A percentile compares a stretch with the other conserved stretches of the same genome.
These are phyloP conservation scores for Myripristis jacobus DNA, from an alignment of 2,797 vertebrate genomes.

Conservation along the genomic window DNA sequence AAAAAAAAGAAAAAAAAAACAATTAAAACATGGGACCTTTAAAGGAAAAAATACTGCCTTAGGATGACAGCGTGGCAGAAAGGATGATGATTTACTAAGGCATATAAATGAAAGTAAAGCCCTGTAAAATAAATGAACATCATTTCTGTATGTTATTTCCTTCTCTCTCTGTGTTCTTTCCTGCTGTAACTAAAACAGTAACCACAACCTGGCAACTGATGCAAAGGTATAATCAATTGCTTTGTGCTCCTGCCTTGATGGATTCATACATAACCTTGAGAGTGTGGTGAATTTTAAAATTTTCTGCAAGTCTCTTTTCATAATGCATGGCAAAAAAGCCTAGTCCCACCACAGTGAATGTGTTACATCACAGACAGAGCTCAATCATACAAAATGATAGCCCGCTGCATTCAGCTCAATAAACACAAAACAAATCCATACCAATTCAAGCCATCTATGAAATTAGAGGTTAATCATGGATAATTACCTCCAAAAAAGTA, in stretches of 20 bases:
- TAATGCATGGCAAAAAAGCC: slow-evolving; percentile 1
- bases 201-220: slow-evolving; percentile 14
- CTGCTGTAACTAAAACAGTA: slow-evolving; percentile 25
- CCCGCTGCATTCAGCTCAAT: slow-evolving; percentile 22
- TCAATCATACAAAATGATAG: slow-evolving; percentile 25
- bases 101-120: neutral
- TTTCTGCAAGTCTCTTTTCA: neutral
- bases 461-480: slow-evolving; percentile 62
- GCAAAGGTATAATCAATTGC: slow-evolving; percentile 24
- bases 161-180: slow-evolving; percentile 1
- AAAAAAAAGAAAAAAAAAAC: no score
- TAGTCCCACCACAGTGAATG: neutral
- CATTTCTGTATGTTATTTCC: neutral
- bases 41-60: slow-evolving; percentile 8
- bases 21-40: neutral
- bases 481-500: slow-evolving; percentile 41
- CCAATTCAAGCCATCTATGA: slow-evolving; percentile 54
- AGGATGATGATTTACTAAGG: slow-evolving; percentile 16
- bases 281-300: neutral
- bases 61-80: neutral
- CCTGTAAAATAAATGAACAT: neutral
- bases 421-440: slow-evolving; percentile 36
- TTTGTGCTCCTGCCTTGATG: slow-evolving; percentile 18
- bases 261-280: slow-evolving; percentile 24
- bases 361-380: neutral